Conservation (phyloP, 2,888 invertebrate genomes). For the Brachypalpus laphriformis region DNA sequence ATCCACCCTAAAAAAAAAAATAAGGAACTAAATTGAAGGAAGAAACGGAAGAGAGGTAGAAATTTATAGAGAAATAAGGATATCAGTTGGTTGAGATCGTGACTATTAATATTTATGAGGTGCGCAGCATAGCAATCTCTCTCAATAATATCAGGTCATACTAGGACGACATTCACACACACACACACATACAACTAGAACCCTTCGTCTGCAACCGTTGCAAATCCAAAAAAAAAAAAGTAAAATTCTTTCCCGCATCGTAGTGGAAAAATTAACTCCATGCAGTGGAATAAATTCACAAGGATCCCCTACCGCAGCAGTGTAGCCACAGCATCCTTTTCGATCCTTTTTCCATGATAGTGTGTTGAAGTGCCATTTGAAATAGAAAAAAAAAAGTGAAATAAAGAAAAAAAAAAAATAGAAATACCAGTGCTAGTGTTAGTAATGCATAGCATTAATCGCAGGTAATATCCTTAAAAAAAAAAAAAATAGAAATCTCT, state of each 20-base stretch:
- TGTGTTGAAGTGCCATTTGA: slow-evolving; percentile 56
- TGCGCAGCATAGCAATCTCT: slow-evolving; percentile 62
- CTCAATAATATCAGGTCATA: slow-evolving; percentile 58
- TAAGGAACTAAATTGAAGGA: slow-evolving; percentile 39
- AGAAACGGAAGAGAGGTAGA: slow-evolving; percentile 9
- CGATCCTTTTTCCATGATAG: slow-evolving; percentile 57
- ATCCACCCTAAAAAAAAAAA: not conserved
- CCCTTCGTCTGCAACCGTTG: slow-evolving; percentile 10
- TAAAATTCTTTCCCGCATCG: slow-evolving; percentile 28
- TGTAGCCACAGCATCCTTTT: slow-evolving; percentile 47
- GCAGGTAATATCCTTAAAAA: slow-evolving; percentile 49
- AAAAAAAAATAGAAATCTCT: slow-evolving; percentile 2
- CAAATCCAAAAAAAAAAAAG: slow-evolving; percentile 5
- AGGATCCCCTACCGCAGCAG: slow-evolving; percentile 53
- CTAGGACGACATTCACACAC: slow-evolving; percentile 8
- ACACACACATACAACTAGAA: slow-evolving; percentile 20
- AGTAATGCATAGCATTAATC: slow-evolving; percentile 58
- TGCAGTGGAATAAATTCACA: slow-evolving; percentile 71
- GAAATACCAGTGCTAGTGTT: slow-evolving; percentile 48
- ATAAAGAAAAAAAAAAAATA: slow-evolving; percentile 49
- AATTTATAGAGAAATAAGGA: slow-evolving; percentile 65
- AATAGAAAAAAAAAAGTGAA: slow-evolving; percentile 50
- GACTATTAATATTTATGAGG: slow-evolving; percentile 74
- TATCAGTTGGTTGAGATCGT: slow-evolving; percentile 67
- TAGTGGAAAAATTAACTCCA: slow-evolving; percentile 61